These are phyloP conservation scores for Podiceps cristatus DNA, from an alignment of 2,113 vertebrate genomes.

Conservation along the genomic window DNA sequence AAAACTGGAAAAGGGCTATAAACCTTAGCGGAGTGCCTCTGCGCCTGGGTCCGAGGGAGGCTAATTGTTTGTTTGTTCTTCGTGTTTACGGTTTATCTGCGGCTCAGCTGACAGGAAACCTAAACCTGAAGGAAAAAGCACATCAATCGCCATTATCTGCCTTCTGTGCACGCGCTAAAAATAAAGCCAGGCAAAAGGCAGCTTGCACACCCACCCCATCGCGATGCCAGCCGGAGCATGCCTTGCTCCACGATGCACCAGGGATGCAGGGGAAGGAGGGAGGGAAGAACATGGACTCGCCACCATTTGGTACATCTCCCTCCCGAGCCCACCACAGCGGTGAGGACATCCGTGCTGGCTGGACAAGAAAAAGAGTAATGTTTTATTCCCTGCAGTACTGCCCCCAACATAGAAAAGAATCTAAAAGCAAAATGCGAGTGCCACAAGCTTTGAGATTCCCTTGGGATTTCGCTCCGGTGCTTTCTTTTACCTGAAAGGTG, in stretches of 20 bases:
- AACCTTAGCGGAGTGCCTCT: slow-evolving; percentile 52
- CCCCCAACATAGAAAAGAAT: neutral
- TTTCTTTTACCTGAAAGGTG: neutral
- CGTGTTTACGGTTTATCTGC: slow-evolving; percentile 69
- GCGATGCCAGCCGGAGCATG: accelerated
- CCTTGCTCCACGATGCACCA: neutral
- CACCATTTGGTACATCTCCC: neutral
- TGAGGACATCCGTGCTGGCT: accelerated
- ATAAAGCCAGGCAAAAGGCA: neutral
- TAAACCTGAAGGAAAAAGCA: slow-evolving; percentile 59
- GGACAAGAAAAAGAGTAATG: neutral
- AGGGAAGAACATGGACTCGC: neutral
- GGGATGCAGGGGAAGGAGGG: neutral
- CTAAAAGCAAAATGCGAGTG: accelerated
- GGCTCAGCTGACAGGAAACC: slow-evolving; percentile 64
- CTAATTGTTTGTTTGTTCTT: slow-evolving; percentile 75
- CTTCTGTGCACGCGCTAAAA: neutral
- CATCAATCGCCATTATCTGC: slow-evolving; percentile 42
- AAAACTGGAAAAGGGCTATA: slow-evolving; percentile 69
- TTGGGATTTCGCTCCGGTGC: neutral
- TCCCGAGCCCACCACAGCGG: accelerated
- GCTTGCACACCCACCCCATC: neutral
- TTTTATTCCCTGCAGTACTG: neutral
- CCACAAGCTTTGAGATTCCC: neutral
- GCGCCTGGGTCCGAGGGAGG: slow-evolving; percentile 61